These are phyloP conservation scores for Syrista parreyssii DNA, from an alignment of 2,888 invertebrate species.

Conservation along the genomic window DNA sequence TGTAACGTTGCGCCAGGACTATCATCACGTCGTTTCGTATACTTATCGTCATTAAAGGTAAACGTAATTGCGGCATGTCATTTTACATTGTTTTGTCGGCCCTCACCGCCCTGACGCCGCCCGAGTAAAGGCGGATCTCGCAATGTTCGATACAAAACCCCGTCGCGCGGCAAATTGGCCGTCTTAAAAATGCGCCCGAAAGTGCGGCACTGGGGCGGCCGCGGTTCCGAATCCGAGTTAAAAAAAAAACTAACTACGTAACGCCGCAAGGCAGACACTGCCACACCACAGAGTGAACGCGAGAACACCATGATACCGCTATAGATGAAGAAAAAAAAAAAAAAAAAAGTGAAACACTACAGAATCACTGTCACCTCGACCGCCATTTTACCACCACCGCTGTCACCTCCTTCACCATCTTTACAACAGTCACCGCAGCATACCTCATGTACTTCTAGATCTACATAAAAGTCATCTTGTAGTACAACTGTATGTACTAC, in stretches of 20 bases:
- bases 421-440: slow-evolving; percentile 18
- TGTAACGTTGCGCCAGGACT: slow-evolving; percentile 28
- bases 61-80: slow-evolving; percentile 37
- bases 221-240: not conserved
- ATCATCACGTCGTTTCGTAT: not conserved
- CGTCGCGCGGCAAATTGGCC: slow-evolving; percentile 14
- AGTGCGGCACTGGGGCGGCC: slow-evolving; percentile 13
- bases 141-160: slow-evolving; percentile 42
- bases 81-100: slow-evolving; percentile 31
- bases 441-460: slow-evolving; percentile 29
- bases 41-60: not conserved
- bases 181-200: slow-evolving; percentile 5
- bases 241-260: slow-evolving; percentile 40
- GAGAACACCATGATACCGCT: slow-evolving; percentile 39
- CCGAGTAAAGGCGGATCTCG: slow-evolving; percentile 18
- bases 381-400: not conserved
- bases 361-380: slow-evolving; percentile 1
- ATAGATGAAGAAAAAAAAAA: slow-evolving; percentile 15
- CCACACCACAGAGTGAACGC: slow-evolving; percentile 56
- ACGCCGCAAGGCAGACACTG: slow-evolving; percentile 63
- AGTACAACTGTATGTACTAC: slow-evolving; percentile 6
- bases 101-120: slow-evolving; percentile 23
- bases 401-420: not conserved
- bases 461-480: slow-evolving; percentile 23
- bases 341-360: slow-evolving; percentile 19